phyloP scores from a whole-genome alignment of 2,113 vertebrate genomes.

The Ophthalmolycus amberensis region DNA sequence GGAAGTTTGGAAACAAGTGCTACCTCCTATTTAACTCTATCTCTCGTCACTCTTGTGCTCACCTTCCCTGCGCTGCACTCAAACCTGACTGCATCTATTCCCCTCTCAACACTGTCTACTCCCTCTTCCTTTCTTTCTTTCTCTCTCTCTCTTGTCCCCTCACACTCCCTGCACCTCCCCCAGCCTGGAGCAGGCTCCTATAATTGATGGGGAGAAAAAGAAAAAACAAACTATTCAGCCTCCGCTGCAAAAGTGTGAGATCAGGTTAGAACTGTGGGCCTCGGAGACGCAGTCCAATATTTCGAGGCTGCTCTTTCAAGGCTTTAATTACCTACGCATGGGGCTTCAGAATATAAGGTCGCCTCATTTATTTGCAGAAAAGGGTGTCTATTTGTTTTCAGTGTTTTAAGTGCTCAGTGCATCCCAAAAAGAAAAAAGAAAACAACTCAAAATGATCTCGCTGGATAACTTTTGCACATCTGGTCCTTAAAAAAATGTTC shows the following conservation, averaged over 20 bases:
- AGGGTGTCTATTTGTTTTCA: constrained; percentile 17
- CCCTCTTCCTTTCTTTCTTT: constrained; percentile 12
- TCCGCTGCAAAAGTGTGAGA: constrained; percentile 74
- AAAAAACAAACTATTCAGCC: constrained; percentile 77
- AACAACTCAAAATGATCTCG: not conserved
- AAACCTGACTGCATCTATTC: constrained; percentile 31
- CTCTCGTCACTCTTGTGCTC: constrained; percentile 52
- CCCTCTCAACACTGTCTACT: constrained; percentile 3
- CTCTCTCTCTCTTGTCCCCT: constrained; percentile 1
- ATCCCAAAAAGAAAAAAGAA: constrained; percentile 43
- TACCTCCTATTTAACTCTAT: constrained; percentile 61
- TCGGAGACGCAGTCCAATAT: constrained; percentile 64
- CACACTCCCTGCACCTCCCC: constrained; percentile 62
- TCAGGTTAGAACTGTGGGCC: constrained; percentile 73
- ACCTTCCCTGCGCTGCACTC: constrained; percentile 33
- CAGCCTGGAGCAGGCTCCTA: constrained; percentile 64
- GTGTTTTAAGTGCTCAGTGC: constrained; percentile 24
- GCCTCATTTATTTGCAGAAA: constrained; percentile 65
- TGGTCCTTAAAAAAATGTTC: not conserved
- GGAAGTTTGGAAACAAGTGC: constrained; percentile 53
- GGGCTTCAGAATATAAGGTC: constrained; percentile 59
- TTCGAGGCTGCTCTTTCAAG: constrained; percentile 65
- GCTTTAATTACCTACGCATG: constrained; percentile 67
- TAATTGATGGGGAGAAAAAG: constrained; percentile 78
- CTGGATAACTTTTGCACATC: constrained; percentile 31